phyloP scores from a whole-genome alignment of 2,888 invertebrate genomes.

The Tenthredo distinguenda region DNA sequence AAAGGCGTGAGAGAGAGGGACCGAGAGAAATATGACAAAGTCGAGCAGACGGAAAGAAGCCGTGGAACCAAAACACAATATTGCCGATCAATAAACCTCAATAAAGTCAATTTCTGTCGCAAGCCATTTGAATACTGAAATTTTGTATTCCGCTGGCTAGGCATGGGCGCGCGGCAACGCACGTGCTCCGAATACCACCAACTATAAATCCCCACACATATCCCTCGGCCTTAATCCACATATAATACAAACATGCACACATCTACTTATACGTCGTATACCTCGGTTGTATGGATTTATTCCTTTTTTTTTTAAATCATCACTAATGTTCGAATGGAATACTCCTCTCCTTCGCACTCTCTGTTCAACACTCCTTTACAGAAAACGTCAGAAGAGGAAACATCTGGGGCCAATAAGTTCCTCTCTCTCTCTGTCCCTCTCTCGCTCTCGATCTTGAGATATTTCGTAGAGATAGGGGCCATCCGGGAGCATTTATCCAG shows the following conservation, averaged over 20 bases:
- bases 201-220: not conserved
- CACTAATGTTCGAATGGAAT: not conserved
- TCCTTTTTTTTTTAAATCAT: not conserved
- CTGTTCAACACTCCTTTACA: not conserved
- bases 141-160: constrained; percentile 76
- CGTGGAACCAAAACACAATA: constrained; percentile 69
- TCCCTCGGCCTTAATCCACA: constrained; percentile 24
- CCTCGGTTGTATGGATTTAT: not conserved
- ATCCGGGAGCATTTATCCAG: constrained; percentile 64
- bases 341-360: not conserved
- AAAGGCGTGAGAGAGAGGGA: not conserved
- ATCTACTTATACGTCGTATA: not conserved
- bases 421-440: not conserved
- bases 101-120: constrained; percentile 78
- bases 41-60: constrained; percentile 14
- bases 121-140: constrained; percentile 77
- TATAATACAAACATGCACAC: constrained; percentile 28
- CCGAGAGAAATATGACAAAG: not conserved
- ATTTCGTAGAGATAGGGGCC: constrained; percentile 46
- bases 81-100: constrained; percentile 78
- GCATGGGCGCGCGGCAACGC: constrained; percentile 55
- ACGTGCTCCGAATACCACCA: constrained; percentile 43
- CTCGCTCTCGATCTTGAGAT: constrained; percentile 18
- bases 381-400: not conserved
- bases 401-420: constrained; percentile 21